A percentile compares a stretch with the other conserved stretches of the same genome.
Evolutionary conservation across 2,888 invertebrate species (phyloP).

Genomic region (Sesamia inferens): DNA sequence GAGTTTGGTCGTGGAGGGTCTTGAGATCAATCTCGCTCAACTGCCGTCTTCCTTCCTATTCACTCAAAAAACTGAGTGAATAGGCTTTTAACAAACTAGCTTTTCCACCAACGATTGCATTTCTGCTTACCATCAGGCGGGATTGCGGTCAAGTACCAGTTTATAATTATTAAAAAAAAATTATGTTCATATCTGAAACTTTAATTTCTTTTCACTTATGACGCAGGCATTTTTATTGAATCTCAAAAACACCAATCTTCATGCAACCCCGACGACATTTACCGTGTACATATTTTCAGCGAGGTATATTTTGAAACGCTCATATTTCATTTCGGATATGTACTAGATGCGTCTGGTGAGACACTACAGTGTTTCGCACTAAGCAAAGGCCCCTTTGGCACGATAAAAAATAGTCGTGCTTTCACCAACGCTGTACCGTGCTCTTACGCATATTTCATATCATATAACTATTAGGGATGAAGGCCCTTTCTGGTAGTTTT

Average conservation of each 20-base stretch:
- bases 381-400: constrained; percentile 57
- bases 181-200: background rate
- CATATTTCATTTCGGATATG: constrained; percentile 72
- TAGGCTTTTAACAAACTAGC: too few species aligned
- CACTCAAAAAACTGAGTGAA: too few species aligned
- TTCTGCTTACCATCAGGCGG: too few species aligned
- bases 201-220: background rate
- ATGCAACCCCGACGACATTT: constrained; percentile 32
- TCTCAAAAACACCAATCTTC: background rate
- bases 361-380: constrained; percentile 71
- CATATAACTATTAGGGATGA: constrained; percentile 37
- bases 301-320: constrained; percentile 65
- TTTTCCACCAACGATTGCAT: too few species aligned
- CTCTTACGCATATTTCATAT: constrained; percentile 55
- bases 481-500: constrained; percentile 50
- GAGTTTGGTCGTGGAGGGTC: too few species aligned
- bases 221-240: background rate
- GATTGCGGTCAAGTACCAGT: too few species aligned
- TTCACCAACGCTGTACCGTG: constrained; percentile 48
- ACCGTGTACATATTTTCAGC: constrained; percentile 58
- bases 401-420: constrained; percentile 67
- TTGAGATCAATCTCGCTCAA: too few species aligned
- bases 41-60: too few species aligned
- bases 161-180: too few species aligned
- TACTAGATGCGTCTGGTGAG: constrained; percentile 67